Evolutionary conservation across 2,113 vertebrate genomes (phyloP).

Genomic region (Boulengeromyrus knoepffleri): DNA sequence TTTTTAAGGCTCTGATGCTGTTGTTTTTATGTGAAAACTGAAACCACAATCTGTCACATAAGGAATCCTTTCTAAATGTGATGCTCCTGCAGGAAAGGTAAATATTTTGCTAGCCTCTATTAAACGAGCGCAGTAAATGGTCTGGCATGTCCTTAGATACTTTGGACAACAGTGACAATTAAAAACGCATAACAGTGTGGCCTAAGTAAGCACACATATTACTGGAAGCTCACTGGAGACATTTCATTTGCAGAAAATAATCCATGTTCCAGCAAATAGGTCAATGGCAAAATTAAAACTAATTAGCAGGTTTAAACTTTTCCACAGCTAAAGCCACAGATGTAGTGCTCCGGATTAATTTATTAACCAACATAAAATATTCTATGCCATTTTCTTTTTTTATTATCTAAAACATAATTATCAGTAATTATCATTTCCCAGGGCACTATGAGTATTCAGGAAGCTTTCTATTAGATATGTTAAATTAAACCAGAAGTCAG

Average conservation of each 20-base stretch:
- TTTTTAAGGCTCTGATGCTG: not conserved
- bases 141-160: not conserved
- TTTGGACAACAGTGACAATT: not conserved
- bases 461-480: not conserved
- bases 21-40: not conserved
- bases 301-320: not conserved
- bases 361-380: not conserved
- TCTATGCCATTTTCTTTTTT: not conserved
- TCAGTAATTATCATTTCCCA: not conserved
- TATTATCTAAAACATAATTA: not conserved
- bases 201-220: not conserved
- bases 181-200: not conserved
- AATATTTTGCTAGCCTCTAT: not conserved
- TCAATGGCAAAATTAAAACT: not conserved
- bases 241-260: not conserved
- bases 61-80: not conserved
- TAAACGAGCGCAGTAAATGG: not conserved
- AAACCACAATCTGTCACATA: conserved; percentile 7
- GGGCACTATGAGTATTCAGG: not conserved
- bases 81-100: not conserved
- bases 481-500: not conserved
- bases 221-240: not conserved
- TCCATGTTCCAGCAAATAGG: not conserved
- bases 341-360: not conserved
- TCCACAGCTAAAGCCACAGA: not conserved